These are phyloP conservation scores for Eupithecia insigniata DNA, from an alignment of 2,888 invertebrate genomes.

Conservation along the genomic window DNA sequence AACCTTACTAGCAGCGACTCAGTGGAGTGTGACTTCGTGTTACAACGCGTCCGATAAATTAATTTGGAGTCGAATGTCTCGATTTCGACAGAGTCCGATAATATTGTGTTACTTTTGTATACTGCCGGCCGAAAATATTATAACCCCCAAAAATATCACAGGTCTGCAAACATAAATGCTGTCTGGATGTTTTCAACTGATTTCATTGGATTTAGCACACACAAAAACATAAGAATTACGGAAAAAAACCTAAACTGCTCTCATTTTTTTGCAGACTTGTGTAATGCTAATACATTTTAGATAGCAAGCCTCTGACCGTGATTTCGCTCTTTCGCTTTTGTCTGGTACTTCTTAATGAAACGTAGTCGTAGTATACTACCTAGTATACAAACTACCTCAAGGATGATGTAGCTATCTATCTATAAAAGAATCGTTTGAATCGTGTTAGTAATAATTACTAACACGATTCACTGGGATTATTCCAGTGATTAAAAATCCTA, in stretches of 20 bases:
- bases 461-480: no score
- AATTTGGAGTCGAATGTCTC: slow-evolving; percentile 44
- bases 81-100: slow-evolving; percentile 34
- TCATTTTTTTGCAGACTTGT: no score
- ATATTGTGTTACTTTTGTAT: slow-evolving; percentile 51
- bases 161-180: no score
- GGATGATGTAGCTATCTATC: not conserved
- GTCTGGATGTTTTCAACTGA: no score
- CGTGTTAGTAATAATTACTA: not conserved
- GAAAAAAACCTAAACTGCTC: no score
- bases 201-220: no score
- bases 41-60: slow-evolving; percentile 61
- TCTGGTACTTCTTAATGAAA: not conserved
- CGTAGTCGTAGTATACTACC: no score
- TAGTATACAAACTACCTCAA: no score
- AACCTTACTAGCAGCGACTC: slow-evolving; percentile 46
- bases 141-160: not conserved
- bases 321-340: not conserved
- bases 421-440: not conserved
- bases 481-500: not conserved
- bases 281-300: not conserved
- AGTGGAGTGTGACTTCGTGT: slow-evolving; percentile 61
- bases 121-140: slow-evolving; percentile 28
- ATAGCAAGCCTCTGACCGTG: not conserved
- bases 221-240: no score